phyloP scores from a whole-genome alignment of 2,797 vertebrate genomes.

The Okamejei kenojei region DNA sequence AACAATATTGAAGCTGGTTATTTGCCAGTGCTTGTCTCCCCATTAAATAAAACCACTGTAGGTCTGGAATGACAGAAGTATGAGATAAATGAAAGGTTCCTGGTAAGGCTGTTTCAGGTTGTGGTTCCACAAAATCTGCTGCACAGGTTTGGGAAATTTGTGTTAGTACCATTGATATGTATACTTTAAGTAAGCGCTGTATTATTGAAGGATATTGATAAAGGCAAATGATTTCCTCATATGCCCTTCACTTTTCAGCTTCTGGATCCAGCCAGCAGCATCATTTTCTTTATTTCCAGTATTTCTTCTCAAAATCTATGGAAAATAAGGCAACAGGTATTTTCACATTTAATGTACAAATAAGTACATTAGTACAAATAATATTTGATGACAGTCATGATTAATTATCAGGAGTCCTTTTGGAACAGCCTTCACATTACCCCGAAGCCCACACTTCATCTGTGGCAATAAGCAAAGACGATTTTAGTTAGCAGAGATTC shows the following conservation, averaged over 20 bases:
- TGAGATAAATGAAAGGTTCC: slow-evolving; percentile 21
- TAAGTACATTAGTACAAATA: background rate
- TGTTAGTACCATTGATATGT: slow-evolving; percentile 34
- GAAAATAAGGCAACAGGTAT: slow-evolving; percentile 41
- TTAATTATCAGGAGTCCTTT: background rate
- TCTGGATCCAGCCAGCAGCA: slow-evolving; percentile 84
- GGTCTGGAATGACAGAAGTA: background rate
- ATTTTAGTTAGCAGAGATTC: background rate
- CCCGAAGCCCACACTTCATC: background rate
- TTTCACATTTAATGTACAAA: background rate
- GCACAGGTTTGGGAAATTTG: background rate
- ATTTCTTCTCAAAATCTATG: slow-evolving; percentile 67
- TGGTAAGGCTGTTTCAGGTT: background rate
- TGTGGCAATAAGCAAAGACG: background rate
- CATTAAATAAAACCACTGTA: slow-evolving; percentile 13
- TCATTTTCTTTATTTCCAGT: slow-evolving; percentile 60
- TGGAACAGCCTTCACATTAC: background rate
- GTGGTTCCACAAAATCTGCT: slow-evolving; percentile 1
- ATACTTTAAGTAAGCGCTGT: slow-evolving; percentile 34
- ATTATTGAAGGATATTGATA: slow-evolving; percentile 34
- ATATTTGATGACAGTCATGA: background rate
- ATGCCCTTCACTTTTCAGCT: slow-evolving; percentile 47
- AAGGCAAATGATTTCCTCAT: slow-evolving; percentile 7
- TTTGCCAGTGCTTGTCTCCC: background rate
- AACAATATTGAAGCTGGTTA: background rate